Conservation (phyloP, 2,888 invertebrate genomes). For the Drosophila emarginata region DNA sequence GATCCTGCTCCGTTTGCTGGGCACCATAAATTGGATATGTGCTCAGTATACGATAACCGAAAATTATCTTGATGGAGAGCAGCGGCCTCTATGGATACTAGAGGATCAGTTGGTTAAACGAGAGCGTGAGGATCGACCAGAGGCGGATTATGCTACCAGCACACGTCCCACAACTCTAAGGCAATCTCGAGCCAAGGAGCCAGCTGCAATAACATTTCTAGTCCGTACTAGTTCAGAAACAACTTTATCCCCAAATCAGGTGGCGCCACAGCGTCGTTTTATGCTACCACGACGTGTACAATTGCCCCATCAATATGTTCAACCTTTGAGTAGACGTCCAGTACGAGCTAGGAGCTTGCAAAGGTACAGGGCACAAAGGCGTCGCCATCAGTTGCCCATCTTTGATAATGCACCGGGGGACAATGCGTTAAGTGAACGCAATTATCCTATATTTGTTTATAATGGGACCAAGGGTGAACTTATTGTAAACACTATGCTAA, state of each 20-base stretch:
- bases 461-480: slow-evolving; percentile 76
- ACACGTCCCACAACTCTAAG: neutral
- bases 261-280: slow-evolving; percentile 12
- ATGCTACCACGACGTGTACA: slow-evolving; percentile 44
- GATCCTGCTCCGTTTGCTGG: slow-evolving; percentile 33
- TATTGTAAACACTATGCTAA: slow-evolving; percentile 79
- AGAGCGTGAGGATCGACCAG: slow-evolving; percentile 30
- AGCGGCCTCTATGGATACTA: slow-evolving; percentile 79
- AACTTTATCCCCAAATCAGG: neutral
- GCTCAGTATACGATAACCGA: slow-evolving; percentile 19
- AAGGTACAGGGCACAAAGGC: slow-evolving; percentile 13
- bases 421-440: slow-evolving; percentile 34
- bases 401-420: slow-evolving; percentile 72
- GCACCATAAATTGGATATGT: slow-evolving; percentile 3
- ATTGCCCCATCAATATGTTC: slow-evolving; percentile 68
- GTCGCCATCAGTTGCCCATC: slow-evolving; percentile 53
- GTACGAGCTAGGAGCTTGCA: neutral
- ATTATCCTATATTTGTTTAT: slow-evolving; percentile 75
- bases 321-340: neutral
- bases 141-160: slow-evolving; percentile 38
- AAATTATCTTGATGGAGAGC: slow-evolving; percentile 57
- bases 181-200: slow-evolving; percentile 11
- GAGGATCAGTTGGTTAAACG: slow-evolving; percentile 66
- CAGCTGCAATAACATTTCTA: slow-evolving; percentile 41
- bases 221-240: slow-evolving; percentile 18